Evolutionary conservation across 2,888 invertebrate species (phyloP).

Genomic region (Holacanthella duospinosa): DNA sequence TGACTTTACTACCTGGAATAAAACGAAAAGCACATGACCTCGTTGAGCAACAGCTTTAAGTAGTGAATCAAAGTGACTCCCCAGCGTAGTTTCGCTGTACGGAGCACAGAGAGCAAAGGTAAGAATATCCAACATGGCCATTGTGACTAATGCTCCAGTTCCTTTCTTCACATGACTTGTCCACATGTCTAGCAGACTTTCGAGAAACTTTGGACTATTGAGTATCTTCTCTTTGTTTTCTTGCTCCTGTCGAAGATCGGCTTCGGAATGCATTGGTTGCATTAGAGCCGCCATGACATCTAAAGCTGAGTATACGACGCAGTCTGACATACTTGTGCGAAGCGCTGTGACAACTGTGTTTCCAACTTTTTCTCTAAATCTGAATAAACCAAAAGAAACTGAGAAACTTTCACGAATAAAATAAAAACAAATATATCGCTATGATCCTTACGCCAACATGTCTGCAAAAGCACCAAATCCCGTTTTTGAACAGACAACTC

Average conservation of each 20-base stretch:
- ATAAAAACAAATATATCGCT: not conserved
- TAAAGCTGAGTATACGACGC: conserved; percentile 88
- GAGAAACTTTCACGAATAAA: not conserved
- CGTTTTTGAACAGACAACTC: conserved; percentile 92
- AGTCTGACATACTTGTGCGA: conserved; percentile 66
- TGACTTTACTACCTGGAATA: conserved; percentile 62
- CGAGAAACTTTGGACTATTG: conserved; percentile 80
- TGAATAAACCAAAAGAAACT: conserved; percentile 40
- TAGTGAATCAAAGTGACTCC: conserved; percentile 84
- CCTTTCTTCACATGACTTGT: conserved; percentile 83
- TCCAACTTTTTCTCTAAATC: conserved; percentile 91
- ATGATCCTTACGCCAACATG: conserved; percentile 61
- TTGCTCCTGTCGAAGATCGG: conserved; percentile 93
- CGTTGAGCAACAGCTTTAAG: conserved; percentile 86
- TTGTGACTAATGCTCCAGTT: conserved; percentile 89
- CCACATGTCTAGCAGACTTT: conserved; percentile 90
- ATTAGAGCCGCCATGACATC: conserved; percentile 95
- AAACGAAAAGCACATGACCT: conserved; percentile 78
- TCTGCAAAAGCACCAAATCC: conserved; percentile 93
- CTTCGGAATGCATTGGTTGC: conserved; percentile 95
- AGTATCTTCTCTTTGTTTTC: conserved; percentile 89
- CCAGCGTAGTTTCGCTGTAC: conserved; percentile 97
- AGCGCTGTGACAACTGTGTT: conserved; percentile 81
- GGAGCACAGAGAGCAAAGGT: conserved; percentile 97
- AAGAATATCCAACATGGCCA: conserved; percentile 94